Conservation (phyloP, 2,888 invertebrate genomes). For the Harmothoe impar region DNA sequence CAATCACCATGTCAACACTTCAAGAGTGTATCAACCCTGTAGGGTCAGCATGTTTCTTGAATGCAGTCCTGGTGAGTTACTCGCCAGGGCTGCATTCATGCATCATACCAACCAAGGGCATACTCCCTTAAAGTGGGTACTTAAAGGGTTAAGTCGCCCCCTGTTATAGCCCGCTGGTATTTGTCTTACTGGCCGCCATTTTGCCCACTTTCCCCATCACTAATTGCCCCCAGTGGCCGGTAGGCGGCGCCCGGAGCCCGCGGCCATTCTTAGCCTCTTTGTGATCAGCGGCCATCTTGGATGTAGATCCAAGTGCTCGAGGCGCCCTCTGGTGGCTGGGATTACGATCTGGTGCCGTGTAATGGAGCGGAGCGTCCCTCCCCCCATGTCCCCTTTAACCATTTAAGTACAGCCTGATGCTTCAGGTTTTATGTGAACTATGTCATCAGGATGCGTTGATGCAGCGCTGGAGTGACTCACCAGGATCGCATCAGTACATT, state of each 20-base stretch:
- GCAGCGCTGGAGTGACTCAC: no score
- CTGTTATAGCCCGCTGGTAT: conserved; percentile 25
- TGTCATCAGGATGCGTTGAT: no score
- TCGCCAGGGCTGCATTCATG: no score
- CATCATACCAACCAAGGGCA: no score
- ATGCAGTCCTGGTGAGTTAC: no score
- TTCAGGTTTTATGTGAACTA: no score
- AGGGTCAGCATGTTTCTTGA: no score
- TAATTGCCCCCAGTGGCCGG: neutral
- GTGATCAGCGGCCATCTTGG: conserved; percentile 48
- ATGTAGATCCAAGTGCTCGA: conserved; percentile 27
- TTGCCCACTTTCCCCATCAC: neutral
- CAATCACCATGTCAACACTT: no score
- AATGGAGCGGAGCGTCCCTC: conserved; percentile 16
- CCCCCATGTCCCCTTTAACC: neutral
- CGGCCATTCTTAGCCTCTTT: conserved; percentile 18
- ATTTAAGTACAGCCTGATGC: neutral
- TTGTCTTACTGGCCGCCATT: conserved; percentile 48
- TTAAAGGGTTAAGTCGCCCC: no score
- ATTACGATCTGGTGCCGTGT: conserved; percentile 46
- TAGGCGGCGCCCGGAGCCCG: neutral
- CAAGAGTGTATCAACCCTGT: no score
- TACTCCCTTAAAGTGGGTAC: no score
- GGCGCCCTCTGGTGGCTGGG: neutral
- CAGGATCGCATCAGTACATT: no score